A percentile compares a stretch with the other conserved stretches of the same genome.
Evolutionary conservation across 2,113 vertebrate species (phyloP).

Genomic region (Zeus faber): DNA sequence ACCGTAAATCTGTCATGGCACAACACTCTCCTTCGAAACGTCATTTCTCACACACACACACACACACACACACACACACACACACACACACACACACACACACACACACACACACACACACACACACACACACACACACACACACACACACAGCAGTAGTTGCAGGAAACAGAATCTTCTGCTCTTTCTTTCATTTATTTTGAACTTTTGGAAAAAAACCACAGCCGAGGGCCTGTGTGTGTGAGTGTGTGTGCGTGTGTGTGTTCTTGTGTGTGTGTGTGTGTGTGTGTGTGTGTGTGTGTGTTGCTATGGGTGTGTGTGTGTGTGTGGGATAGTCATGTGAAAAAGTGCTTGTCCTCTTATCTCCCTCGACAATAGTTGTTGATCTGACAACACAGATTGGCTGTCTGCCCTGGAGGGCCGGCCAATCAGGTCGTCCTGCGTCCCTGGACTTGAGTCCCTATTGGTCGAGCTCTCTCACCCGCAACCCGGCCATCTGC

Average conservation of each 20-base stretch:
- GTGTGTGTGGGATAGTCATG: constrained; percentile 14
- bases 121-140: neutral
- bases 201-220: no score
- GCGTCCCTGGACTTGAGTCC: constrained; percentile 31
- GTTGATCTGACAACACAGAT: constrained; percentile 42
- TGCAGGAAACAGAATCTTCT: no score
- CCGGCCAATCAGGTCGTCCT: constrained; percentile 52
- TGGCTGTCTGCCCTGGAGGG: constrained; percentile 32
- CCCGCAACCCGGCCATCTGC: constrained; percentile 62
- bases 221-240: no score
- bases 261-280: constrained; percentile 4
- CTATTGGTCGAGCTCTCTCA: constrained; percentile 61
- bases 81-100: constrained; percentile 4
- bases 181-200: no score
- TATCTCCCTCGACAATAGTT: constrained; percentile 40
- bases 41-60: constrained; percentile 26
- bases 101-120: constrained; percentile 12
- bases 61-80: constrained; percentile 3
- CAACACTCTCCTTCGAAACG: constrained; percentile 39
- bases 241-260: neutral
- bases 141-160: constrained; percentile 9
- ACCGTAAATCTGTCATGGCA: constrained; percentile 57
- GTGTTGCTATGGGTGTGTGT: constrained; percentile 9
- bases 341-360: constrained; percentile 6
- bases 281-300: constrained; percentile 14